Evolutionary conservation across 2,113 vertebrate species (phyloP).

Genomic region (Oncorhynchus masou): DNA sequence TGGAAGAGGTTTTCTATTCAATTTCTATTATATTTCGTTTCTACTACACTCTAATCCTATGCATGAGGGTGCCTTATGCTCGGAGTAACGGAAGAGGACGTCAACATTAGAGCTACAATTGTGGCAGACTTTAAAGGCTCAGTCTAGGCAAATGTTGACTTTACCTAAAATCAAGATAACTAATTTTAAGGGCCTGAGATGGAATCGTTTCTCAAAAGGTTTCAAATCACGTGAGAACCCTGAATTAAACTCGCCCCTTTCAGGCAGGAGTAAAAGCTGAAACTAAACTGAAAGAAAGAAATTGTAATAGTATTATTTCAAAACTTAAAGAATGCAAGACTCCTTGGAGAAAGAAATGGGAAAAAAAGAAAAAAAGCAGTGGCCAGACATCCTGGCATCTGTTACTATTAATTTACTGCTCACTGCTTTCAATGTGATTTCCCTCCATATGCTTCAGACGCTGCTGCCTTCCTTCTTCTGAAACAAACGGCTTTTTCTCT

Average conservation of each 20-base stretch:
- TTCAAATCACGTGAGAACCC: slow-evolving; percentile 11
- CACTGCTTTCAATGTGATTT: slow-evolving; percentile 75
- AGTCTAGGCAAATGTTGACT: slow-evolving; percentile 15
- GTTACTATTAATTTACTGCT: slow-evolving; percentile 82
- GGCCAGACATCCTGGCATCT: slow-evolving; percentile 81
- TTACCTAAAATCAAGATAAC: slow-evolving; percentile 18
- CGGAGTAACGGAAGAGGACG: neutral
- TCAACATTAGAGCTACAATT: neutral
- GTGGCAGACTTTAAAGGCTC: neutral
- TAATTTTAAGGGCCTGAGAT: slow-evolving; percentile 7
- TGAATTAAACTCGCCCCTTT: slow-evolving; percentile 22
- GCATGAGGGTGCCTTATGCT: too few species aligned
- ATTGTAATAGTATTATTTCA: slow-evolving; percentile 70
- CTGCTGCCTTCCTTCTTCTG: slow-evolving; percentile 82
- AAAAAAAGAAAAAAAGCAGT: slow-evolving; percentile 53
- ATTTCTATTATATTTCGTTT: too few species aligned
- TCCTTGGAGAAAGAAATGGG: slow-evolving; percentile 59
- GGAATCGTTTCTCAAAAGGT: slow-evolving; percentile 18
- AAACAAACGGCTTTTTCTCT: slow-evolving; percentile 72
- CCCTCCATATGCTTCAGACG: slow-evolving; percentile 78
- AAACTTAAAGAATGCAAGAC: slow-evolving; percentile 71
- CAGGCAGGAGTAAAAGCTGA: slow-evolving; percentile 22
- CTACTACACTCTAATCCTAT: neutral
- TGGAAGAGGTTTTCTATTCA: neutral
- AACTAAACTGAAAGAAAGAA: slow-evolving; percentile 22